phyloP scores from a whole-genome alignment of 2,888 invertebrate species.

The Papilio elwesi region DNA sequence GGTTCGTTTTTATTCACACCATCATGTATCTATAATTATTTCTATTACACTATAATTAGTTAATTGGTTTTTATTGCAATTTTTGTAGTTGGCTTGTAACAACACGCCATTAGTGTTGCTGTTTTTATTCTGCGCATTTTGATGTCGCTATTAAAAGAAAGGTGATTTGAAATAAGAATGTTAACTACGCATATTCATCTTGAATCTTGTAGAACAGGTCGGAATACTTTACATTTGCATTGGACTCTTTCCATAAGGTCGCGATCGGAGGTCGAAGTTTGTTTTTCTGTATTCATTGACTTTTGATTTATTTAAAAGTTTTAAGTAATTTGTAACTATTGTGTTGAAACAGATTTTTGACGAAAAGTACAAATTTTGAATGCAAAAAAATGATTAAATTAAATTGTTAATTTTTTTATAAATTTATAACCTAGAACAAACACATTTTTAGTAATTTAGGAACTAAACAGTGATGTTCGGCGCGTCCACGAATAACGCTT shows the following conservation, averaged over 20 bases:
- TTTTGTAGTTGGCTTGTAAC: neutral
- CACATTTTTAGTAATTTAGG: neutral
- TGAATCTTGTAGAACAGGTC: constrained; percentile 38
- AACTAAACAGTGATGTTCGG: neutral
- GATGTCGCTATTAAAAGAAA: constrained; percentile 29
- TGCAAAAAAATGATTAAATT: too few relatives aligned
- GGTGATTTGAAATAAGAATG: constrained; percentile 24
- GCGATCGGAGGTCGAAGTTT: constrained; percentile 34
- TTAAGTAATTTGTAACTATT: neutral
- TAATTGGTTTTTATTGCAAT: neutral
- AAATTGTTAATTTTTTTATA: too few relatives aligned
- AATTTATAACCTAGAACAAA: too few relatives aligned
- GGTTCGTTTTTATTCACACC: constrained; percentile 60
- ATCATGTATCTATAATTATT: constrained; percentile 39
- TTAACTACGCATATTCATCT: constrained; percentile 36
- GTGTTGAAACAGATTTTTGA: too few relatives aligned
- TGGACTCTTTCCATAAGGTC: constrained; percentile 38
- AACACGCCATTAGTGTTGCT: neutral
- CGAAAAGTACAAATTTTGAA: too few relatives aligned
- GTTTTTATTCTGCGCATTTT: neutral
- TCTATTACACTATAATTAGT: neutral
- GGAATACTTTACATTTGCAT: constrained; percentile 30
- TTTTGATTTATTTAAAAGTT: neutral
- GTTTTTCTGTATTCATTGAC: constrained; percentile 23
- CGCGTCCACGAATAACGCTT: neutral